Conservation (phyloP, 2,797 vertebrate genomes). For the Gastrophryne carolinensis region DNA sequence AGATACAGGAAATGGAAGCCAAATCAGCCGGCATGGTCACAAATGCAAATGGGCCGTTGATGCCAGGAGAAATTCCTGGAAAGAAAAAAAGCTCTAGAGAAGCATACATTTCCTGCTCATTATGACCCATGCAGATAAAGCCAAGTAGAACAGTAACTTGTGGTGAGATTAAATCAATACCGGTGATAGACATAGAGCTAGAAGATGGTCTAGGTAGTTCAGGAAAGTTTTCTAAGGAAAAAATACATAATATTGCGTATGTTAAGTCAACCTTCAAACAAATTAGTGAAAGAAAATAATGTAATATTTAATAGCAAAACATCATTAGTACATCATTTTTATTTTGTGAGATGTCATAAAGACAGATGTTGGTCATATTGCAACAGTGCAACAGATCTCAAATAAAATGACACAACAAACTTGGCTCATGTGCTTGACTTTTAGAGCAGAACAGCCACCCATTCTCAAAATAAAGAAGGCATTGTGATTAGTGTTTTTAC, state of each 20-base stretch:
- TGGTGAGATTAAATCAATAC: constrained; percentile 1
- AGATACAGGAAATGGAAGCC: constrained; percentile 57
- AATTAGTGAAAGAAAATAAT: background rate
- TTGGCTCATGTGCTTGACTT: too few relatives aligned
- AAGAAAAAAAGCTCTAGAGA: constrained; percentile 44
- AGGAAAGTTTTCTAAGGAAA: background rate
- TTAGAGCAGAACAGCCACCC: too few relatives aligned
- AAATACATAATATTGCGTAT: too few relatives aligned
- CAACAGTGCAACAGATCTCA: too few relatives aligned
- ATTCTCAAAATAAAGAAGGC: too few relatives aligned
- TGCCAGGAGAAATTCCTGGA: constrained; percentile 47
- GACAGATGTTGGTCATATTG: too few relatives aligned
- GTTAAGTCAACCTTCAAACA: background rate
- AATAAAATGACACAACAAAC: too few relatives aligned
- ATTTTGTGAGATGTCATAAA: too few relatives aligned
- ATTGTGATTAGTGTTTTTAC: too few relatives aligned
- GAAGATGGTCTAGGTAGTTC: background rate
- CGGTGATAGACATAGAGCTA: background rate
- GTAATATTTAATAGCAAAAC: too few relatives aligned
- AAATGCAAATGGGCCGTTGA: constrained; percentile 51
- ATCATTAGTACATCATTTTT: too few relatives aligned
- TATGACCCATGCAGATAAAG: constrained; percentile 55
- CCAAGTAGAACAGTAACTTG: constrained; percentile 33
- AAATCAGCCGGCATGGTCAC: constrained; percentile 44
- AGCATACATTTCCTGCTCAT: constrained; percentile 44